phyloP scores from a whole-genome alignment of 2,888 invertebrate species.

The Trypoxylon attenuatum region DNA sequence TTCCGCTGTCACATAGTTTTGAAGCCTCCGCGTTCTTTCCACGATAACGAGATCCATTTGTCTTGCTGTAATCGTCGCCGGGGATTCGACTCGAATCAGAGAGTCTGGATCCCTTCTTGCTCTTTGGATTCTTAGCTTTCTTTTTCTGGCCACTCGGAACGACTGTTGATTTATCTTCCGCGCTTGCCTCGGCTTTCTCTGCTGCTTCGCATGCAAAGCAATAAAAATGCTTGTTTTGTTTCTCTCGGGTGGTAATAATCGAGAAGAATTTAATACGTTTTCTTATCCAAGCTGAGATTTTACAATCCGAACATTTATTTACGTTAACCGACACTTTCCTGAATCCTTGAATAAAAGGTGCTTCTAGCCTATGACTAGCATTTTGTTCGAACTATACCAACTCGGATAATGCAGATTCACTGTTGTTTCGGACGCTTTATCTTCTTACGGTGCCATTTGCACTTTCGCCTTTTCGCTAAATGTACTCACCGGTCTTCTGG shows the following conservation, averaged over 20 bases:
- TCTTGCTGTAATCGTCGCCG: slow-evolving; percentile 32
- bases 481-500: slow-evolving; percentile 9
- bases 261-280: background rate
- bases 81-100: slow-evolving; percentile 12
- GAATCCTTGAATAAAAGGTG: too few species aligned
- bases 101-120: slow-evolving; percentile 11
- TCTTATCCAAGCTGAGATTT: too few species aligned
- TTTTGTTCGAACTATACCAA: too few species aligned
- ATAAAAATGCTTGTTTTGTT: background rate
- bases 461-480: background rate
- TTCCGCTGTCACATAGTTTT: background rate
- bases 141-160: slow-evolving; percentile 12
- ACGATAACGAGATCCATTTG: slow-evolving; percentile 16
- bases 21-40: background rate
- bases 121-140: slow-evolving; percentile 3
- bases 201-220: slow-evolving; percentile 5
- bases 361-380: too few species aligned
- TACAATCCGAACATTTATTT: too few species aligned
- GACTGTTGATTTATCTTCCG: slow-evolving; percentile 24
- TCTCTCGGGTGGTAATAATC: background rate
- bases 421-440: too few species aligned
- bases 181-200: background rate
- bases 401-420: too few species aligned
- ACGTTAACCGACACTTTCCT: too few species aligned
- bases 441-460: background rate